Evolutionary conservation across 1,140 invertebrate species (phyloP).

Genomic region (Dolichoris vasculosae): DNA sequence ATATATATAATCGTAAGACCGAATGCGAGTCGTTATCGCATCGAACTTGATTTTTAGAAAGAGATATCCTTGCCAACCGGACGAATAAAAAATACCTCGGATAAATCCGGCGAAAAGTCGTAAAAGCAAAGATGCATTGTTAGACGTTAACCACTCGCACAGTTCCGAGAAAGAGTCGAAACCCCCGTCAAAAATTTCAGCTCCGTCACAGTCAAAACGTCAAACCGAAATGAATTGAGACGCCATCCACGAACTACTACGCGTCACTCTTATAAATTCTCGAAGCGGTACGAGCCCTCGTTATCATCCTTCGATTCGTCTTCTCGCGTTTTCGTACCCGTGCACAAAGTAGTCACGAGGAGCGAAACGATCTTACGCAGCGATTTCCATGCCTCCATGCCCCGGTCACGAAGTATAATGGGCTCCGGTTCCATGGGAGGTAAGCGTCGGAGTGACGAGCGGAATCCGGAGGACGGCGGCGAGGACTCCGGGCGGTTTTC

Average conservation of each 20-base stretch:
- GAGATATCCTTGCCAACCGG: neutral
- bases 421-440: too few species aligned
- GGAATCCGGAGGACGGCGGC: neutral
- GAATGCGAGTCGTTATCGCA: neutral
- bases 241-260: neutral
- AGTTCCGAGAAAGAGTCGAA: neutral
- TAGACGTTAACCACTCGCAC: neutral
- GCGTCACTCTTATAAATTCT: neutral
- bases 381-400: neutral
- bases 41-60: neutral
- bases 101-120: constrained; percentile 14
- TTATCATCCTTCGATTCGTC: neutral
- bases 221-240: neutral
- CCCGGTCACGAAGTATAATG: neutral
- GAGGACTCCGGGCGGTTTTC: neutral
- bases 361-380: neutral
- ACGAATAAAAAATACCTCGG: neutral
- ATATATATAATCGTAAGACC: neutral
- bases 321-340: neutral
- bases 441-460: neutral
- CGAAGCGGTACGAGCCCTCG: neutral
- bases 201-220: neutral
- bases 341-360: neutral
- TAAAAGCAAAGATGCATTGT: neutral
- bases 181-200: constrained; percentile 1